phyloP scores from a whole-genome alignment of 2,113 vertebrate genomes.

The Pristiophorus japonicus region DNA sequence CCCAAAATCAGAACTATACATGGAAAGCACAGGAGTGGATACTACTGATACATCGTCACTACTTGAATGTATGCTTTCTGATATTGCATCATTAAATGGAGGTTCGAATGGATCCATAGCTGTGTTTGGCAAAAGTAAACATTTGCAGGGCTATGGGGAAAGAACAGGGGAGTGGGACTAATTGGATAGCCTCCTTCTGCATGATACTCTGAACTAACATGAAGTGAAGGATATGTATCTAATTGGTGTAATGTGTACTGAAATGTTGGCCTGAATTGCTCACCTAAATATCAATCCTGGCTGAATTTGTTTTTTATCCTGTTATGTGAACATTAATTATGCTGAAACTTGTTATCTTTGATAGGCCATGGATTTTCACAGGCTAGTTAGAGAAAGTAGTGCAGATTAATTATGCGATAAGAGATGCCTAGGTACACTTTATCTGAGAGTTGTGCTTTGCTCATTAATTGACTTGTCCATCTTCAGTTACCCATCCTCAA shows the following conservation, averaged over 20 bases:
- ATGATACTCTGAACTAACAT: not conserved
- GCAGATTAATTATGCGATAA: not conserved
- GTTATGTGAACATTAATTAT: not conserved
- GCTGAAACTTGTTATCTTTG: not conserved
- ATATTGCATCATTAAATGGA: not conserved
- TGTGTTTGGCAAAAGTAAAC: not conserved
- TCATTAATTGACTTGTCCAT: not conserved
- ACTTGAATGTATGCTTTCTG: not conserved
- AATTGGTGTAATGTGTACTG: not conserved
- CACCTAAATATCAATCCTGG: not conserved
- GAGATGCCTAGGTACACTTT: not conserved
- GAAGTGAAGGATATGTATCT: not conserved
- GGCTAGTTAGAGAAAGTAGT: not conserved
- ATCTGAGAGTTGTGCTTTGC: not conserved
- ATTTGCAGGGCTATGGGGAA: not conserved
- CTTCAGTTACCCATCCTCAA: not conserved
- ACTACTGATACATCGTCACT: not conserved
- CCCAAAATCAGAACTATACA: not conserved
- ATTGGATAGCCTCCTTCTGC: not conserved
- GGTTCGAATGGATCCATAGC: not conserved
- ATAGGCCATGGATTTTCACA: not conserved
- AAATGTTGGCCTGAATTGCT: not conserved
- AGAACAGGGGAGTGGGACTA: not conserved
- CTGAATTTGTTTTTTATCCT: not conserved
- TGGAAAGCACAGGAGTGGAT: not conserved